phyloP scores from a whole-genome alignment of 2,113 vertebrate species.

The Zapus hudsonius region DNA sequence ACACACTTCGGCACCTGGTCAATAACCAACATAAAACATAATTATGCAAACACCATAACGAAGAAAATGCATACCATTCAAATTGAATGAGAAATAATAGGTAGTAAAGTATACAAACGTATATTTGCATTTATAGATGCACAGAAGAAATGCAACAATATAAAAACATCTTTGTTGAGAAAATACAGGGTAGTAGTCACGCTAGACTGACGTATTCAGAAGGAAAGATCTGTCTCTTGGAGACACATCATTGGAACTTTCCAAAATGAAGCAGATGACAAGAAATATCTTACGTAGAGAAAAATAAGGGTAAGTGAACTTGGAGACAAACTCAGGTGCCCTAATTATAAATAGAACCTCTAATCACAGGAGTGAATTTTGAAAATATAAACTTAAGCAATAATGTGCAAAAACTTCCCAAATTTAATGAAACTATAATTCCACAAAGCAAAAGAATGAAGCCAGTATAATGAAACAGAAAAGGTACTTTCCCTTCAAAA shows the following conservation, averaged over 20 bases:
- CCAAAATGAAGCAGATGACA: neutral
- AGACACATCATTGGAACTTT: neutral
- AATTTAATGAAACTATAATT: neutral
- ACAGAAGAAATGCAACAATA: neutral
- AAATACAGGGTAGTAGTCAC: neutral
- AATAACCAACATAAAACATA: neutral
- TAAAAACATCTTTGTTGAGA: neutral
- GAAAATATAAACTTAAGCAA: neutral
- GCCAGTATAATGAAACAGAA: neutral
- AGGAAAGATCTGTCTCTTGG: neutral
- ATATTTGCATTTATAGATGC: neutral
- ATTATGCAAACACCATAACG: neutral
- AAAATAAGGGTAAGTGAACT: neutral
- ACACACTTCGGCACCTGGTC: neutral
- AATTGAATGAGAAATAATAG: neutral
- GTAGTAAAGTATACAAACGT: neutral
- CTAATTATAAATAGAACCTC: neutral
- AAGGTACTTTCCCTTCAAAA: neutral
- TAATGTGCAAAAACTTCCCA: neutral
- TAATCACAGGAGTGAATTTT: neutral
- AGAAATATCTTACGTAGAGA: neutral
- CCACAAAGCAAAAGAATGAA: neutral
- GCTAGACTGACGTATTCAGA: neutral
- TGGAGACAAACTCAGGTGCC: neutral
- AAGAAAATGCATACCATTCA: neutral